Base-by-base conservation (phyloP, 2,797 vertebrate species). In the Enteromius mattozi region DNA sequence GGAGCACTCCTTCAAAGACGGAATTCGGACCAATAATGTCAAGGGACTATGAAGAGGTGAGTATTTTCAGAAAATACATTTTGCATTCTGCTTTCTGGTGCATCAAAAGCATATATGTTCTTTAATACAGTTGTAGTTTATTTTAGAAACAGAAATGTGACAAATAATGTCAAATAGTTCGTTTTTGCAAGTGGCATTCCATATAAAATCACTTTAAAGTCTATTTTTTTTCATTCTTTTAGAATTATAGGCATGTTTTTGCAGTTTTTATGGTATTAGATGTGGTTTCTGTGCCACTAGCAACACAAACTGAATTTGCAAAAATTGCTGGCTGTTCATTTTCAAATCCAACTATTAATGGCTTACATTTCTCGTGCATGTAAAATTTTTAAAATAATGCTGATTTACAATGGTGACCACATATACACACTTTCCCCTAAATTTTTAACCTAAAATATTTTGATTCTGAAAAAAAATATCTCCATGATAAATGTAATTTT, bases 21-120 rank as follows among this genome's bases (percentile, higher is more conserved):
- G 90, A 78, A 88, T 93, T 94, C 89, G 92, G 89, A 94, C 91
- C 92, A 93, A 95, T 90, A 94, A 96, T 96, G 95, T 92, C 94
- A 94, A 95, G 92, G 92, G 94, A 93, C 93, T 94, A 95, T 96
- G 95, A 96, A 94, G 95, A 96, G 94, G 95, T 96, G 89, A 69
- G 91, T 90, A 54, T 2, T n/a, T 37, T 24, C 45, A 14, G 4
- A 63, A 19, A 27, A 19, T 51, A 6, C 33, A 78, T 89, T 42
- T 86, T 72, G 83, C 78, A 77, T 49, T 0, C 17, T 51, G 9
- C 30, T 37, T 78, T 21, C 3, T n/a, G 9, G 59, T 37, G 68
- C n/a, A 72, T 42, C 0, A 0, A 51, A 70, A 35, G 4, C 17
- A 17, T 21, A 19, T 16, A 19, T 33, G 51, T 81, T 54, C 3